Evolutionary conservation across 92 coral and sea anemone species (phyloP).

Genomic region (Porites rus): DNA sequence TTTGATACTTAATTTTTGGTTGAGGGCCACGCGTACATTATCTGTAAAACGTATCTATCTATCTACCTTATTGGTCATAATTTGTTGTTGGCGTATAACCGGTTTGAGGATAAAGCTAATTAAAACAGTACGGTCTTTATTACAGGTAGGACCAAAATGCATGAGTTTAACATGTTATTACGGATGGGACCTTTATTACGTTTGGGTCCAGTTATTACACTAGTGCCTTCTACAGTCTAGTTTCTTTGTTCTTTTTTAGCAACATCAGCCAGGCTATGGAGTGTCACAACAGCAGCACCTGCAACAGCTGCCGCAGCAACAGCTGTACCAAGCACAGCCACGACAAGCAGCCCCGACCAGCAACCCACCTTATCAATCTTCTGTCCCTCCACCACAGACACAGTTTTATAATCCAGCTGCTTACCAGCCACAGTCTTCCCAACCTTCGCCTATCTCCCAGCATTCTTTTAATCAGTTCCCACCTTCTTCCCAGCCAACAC

Average conservation of each 20-base stretch:
- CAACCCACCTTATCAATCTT: conserved; percentile 64
- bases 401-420: conserved; percentile 92
- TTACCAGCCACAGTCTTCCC: conserved; percentile 70
- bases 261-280: conserved; percentile 43
- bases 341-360: conserved; percentile 38
- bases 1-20: no score
- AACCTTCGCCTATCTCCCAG: conserved; percentile 59
- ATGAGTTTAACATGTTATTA: no score
- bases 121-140: no score
- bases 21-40: no score
- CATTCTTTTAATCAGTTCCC: conserved; percentile 79
- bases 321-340: conserved; percentile 44
- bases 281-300: conserved; percentile 51
- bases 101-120: no score
- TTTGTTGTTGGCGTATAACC: no score
- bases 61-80: no score
- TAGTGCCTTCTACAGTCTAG: not conserved
- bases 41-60: no score
- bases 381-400: conserved; percentile 51
- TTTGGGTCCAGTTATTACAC: no score
- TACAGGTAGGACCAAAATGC: no score
- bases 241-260: not conserved
- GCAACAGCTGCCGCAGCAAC: conserved; percentile 42
- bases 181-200: no score
- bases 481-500: conserved; percentile 58